phyloP scores from a whole-genome alignment of 2,113 vertebrate genomes.

The Siphamia tubifer region DNA sequence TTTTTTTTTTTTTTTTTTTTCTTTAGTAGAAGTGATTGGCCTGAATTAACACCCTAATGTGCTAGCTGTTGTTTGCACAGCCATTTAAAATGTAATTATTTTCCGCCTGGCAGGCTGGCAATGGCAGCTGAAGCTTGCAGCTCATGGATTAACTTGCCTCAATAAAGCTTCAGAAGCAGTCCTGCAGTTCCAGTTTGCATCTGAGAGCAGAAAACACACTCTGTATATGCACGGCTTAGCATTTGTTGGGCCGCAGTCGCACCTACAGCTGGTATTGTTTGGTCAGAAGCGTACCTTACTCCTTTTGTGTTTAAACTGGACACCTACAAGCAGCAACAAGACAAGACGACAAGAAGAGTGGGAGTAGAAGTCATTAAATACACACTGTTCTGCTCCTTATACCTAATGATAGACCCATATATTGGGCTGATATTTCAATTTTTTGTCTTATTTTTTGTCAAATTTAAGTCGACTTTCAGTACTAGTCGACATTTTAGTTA shows the following conservation, averaged over 20 bases:
- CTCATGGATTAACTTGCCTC: conserved; percentile 57
- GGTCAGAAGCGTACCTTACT: conserved; percentile 6
- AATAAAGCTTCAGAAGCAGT: conserved; percentile 45
- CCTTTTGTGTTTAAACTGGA: conserved; percentile 8
- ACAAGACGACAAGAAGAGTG: no score
- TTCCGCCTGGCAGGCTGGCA: conserved; percentile 44
- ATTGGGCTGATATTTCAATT: no score
- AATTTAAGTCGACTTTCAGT: no score
- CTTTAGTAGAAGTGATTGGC: conserved; percentile 62
- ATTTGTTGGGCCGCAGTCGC: background rate
- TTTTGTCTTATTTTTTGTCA: no score
- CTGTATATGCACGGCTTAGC: conserved; percentile 6
- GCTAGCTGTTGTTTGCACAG: conserved; percentile 68
- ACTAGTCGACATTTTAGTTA: no score
- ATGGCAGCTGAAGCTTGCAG: conserved; percentile 54
- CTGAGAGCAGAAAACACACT: conserved; percentile 2
- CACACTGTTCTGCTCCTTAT: no score
- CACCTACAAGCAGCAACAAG: background rate
- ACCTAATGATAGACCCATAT: no score
- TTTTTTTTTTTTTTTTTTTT: conserved; percentile 35
- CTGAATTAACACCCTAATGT: conserved; percentile 72
- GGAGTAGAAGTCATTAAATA: background rate
- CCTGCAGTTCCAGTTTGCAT: conserved; percentile 21
- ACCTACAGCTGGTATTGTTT: conserved; percentile 32
- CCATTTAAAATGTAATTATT: conserved; percentile 81